Evolutionary conservation across 2,797 vertebrate species (phyloP).

Genomic region (Merluccius polli): DNA sequence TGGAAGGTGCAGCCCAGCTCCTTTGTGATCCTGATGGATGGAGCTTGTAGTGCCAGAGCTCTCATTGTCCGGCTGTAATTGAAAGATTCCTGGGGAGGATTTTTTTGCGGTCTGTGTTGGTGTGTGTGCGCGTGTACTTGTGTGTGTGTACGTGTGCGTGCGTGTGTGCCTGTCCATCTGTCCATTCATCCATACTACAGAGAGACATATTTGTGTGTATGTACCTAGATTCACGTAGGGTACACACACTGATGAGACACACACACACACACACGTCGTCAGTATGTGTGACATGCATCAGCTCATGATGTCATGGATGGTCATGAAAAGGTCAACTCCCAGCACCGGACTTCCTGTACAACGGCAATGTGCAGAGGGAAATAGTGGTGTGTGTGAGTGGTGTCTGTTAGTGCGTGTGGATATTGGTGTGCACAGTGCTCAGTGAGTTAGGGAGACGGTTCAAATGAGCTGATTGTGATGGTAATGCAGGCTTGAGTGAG

Average conservation of each 20-base stretch:
- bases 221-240: not conserved
- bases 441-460: slow-evolving; percentile 22
- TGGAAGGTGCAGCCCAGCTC: slow-evolving; percentile 11
- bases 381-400: not conserved
- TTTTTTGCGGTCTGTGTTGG: slow-evolving; percentile 19
- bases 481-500: slow-evolving; percentile 39
- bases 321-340: no score
- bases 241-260: no score
- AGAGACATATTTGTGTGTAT: not conserved
- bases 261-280: no score
- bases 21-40: slow-evolving; percentile 41
- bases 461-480: slow-evolving; percentile 43
- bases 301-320: not conserved
- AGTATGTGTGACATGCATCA: not conserved
- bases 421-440: not conserved
- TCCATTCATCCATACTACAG: not conserved
- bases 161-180: not conserved
- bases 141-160: slow-evolving; percentile 19
- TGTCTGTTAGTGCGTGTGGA: not conserved
- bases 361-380: no score
- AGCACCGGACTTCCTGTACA: no score
- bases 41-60: slow-evolving; percentile 13
- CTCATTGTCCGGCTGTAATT: slow-evolving; percentile 34
- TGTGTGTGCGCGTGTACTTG: slow-evolving; percentile 13
- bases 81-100: slow-evolving; percentile 31